Conservation (phyloP, 1,140 invertebrate species). For the Mactra quadrangularis region DNA sequence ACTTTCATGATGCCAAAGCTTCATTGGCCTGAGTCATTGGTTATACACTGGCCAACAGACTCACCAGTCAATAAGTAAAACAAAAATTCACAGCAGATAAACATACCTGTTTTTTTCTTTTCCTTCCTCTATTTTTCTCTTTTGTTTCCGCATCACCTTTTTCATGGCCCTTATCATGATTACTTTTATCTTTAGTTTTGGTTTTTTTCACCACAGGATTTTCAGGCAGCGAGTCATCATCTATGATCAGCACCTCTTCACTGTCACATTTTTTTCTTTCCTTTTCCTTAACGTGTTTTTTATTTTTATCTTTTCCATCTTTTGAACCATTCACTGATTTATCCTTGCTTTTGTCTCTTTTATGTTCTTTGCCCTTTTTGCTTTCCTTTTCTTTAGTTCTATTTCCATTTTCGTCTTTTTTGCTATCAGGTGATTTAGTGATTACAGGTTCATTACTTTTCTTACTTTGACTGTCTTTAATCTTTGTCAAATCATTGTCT, state of each 20-base stretch:
- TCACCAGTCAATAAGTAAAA: too few species aligned
- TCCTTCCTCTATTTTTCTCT: constrained; percentile 48
- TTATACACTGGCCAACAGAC: too few species aligned
- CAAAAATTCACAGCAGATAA: too few species aligned
- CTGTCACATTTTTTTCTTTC: constrained; percentile 29
- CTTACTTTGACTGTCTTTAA: constrained; percentile 55
- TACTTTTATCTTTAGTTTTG: background rate
- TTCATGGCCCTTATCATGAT: constrained; percentile 18
- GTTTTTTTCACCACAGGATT: constrained; percentile 12
- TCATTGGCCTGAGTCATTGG: too few species aligned
- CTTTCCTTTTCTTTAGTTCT: constrained; percentile 23
- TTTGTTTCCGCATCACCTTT: constrained; percentile 53
- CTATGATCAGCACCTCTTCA: constrained; percentile 11
- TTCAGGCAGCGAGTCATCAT: constrained; percentile 4
- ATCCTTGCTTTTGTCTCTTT: constrained; percentile 35
- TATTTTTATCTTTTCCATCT: constrained; percentile 7
- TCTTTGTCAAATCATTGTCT: constrained; percentile 56
- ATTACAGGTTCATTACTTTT: constrained; percentile 11
- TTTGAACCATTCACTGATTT: constrained; percentile 25
- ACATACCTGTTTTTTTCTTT: constrained; percentile 46
- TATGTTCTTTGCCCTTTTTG: constrained; percentile 21
- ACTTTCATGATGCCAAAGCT: too few species aligned
- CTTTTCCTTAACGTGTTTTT: constrained; percentile 22
- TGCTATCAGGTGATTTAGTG: constrained; percentile 41
- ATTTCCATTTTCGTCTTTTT: constrained; percentile 45